A percentile compares a stretch with the other conserved stretches of the same genome.
Evolutionary conservation across 92 coral and sea anemone genomes (phyloP).

Genomic region (Nematostella vectensis): DNA sequence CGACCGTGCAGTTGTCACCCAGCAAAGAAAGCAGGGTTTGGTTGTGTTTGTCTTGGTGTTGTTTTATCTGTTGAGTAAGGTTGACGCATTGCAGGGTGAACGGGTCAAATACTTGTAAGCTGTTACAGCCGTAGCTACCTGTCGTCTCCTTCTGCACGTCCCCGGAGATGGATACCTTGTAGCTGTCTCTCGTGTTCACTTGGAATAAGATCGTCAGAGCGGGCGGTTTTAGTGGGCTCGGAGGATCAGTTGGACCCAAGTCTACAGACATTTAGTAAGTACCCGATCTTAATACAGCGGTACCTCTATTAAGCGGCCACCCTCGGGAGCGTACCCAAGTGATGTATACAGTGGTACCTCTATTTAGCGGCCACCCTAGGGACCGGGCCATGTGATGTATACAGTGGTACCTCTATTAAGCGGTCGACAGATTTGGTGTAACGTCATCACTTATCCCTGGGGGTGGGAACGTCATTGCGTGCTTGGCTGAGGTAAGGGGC

Average conservation of each 20-base stretch:
- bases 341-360: too few relatives aligned
- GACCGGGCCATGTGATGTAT: too few relatives aligned
- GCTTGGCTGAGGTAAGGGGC: too few relatives aligned
- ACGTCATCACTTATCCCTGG: too few relatives aligned
- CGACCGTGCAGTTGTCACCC: constrained; percentile 3
- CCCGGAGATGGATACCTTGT: not conserved
- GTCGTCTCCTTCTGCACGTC: not conserved
- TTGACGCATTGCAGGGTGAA: not conserved
- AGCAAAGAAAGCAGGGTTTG: not conserved
- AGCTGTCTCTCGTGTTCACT: not conserved
- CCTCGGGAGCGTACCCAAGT: too few relatives aligned
- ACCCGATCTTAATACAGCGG: too few relatives aligned
- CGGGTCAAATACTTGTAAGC: not conserved
- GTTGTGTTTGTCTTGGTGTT: not conserved
- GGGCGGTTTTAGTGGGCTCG: not conserved
- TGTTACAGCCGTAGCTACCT: not conserved
- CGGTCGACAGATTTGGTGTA: too few relatives aligned
- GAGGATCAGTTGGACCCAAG: not conserved
- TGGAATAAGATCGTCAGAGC: not conserved
- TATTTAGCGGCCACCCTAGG: too few relatives aligned
- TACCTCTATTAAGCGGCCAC: too few relatives aligned
- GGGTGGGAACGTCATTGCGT: too few relatives aligned
- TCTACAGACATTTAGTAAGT: too few relatives aligned
- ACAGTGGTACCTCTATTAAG: too few relatives aligned
- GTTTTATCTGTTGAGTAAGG: not conserved